Conservation (phyloP, 1,140 invertebrate genomes). For the Augochlora pura region DNA sequence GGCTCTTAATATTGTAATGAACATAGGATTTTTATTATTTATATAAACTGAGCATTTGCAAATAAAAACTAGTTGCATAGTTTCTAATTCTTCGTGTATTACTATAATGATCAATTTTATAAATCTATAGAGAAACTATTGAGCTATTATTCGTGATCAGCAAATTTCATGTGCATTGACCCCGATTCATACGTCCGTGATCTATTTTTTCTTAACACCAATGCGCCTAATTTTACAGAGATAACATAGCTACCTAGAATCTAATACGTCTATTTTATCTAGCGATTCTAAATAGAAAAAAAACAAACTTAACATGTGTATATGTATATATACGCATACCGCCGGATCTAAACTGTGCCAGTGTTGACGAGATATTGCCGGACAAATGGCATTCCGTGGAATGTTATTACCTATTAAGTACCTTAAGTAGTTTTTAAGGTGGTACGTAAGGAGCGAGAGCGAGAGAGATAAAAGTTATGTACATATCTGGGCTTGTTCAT, state of each 20-base stretch:
- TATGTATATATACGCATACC: background rate
- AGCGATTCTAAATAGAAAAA: constrained; percentile 29
- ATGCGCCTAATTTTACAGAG: constrained; percentile 8
- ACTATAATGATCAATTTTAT: no score
- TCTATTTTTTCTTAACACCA: background rate
- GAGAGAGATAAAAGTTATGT: constrained; percentile 58
- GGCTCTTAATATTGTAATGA: no score
- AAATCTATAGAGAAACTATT: no score
- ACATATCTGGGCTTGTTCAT: constrained; percentile 70
- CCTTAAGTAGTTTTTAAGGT: constrained; percentile 68
- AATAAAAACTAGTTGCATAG: no score
- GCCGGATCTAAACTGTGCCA: constrained; percentile 40
- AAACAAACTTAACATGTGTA: background rate
- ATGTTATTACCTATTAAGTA: constrained; percentile 77
- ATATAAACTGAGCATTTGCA: no score
- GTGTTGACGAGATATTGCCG: constrained; percentile 68
- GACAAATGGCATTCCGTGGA: constrained; percentile 71
- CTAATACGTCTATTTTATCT: constrained; percentile 5
- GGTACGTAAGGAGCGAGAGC: background rate
- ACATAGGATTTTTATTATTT: no score
- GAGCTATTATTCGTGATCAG: no score
- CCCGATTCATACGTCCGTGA: no score
- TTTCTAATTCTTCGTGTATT: no score
- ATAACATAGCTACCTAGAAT: background rate
- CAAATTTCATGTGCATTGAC: no score